Percentiles rank a stretch among this genome's conserved stretches.
Evolutionary conservation across 2,113 vertebrate species (phyloP).

Genomic region (Python bivittatus): DNA sequence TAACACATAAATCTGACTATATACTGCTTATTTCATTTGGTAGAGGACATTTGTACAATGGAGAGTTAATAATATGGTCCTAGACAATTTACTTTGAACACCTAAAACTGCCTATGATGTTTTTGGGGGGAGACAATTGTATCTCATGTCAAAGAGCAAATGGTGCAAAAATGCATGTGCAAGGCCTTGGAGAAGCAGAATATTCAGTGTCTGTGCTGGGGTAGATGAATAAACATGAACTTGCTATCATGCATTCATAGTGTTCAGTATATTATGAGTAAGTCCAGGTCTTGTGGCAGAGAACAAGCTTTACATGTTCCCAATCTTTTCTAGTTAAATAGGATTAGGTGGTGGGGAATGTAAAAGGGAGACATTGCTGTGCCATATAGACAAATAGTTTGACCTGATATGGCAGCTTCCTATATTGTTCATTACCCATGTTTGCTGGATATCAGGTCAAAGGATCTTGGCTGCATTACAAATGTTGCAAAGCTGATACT

Average conservation of each 20-base stretch:
- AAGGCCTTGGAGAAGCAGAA: background rate
- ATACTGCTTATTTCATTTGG: too few species aligned
- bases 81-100: too few species aligned
- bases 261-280: background rate
- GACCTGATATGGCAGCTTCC: background rate
- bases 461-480: background rate
- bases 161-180: too few species aligned
- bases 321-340: background rate
- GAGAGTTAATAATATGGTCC: too few species aligned
- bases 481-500: background rate
- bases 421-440: background rate
- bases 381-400: background rate
- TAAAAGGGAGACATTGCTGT: background rate
- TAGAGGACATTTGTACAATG: too few species aligned
- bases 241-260: background rate
- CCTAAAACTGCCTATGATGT: too few species aligned
- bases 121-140: too few species aligned
- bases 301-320: background rate
- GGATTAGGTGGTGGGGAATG: background rate
- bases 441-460: background rate
- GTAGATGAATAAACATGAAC: background rate
- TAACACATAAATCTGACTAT: too few species aligned
- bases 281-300: background rate
- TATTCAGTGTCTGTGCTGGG: too few species aligned
- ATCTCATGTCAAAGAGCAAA: too few species aligned